A percentile compares a stretch with the other conserved stretches of the same genome.
Conservation (phyloP, 2,888 invertebrate species). For the Lypha dubia region DNA sequence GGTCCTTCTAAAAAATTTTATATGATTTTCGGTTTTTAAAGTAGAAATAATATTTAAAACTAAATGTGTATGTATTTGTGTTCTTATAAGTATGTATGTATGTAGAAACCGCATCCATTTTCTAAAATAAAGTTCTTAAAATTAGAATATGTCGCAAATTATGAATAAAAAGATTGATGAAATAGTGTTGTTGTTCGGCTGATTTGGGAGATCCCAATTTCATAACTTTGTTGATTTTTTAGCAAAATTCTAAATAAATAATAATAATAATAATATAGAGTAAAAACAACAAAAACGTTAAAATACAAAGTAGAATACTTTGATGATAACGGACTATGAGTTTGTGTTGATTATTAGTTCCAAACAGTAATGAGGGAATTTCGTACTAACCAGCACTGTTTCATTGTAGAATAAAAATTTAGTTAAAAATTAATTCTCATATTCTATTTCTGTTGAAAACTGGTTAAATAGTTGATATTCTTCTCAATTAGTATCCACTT, state of each 20-base stretch:
- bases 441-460: no score
- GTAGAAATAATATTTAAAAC: constrained; percentile 10
- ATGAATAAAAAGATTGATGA: constrained; percentile 34
- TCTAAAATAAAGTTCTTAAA: constrained; percentile 54
- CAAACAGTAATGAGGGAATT: no score
- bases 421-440: no score
- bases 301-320: no score
- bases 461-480: no score
- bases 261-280: no score
- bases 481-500: no score
- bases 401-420: no score
- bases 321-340: no score
- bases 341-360: no score
- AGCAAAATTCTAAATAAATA: constrained; percentile 12
- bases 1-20: constrained; percentile 16
- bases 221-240: constrained; percentile 20
- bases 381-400: no score
- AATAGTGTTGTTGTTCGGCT: constrained; percentile 21
- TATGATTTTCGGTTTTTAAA: constrained; percentile 24
- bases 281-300: no score
- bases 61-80: constrained; percentile 22
- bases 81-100: constrained; percentile 22
- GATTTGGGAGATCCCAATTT: constrained; percentile 43
- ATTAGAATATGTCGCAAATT: constrained; percentile 50
- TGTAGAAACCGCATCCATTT: constrained; percentile 73